These are phyloP conservation scores for Noctua pronuba DNA, from an alignment of 2,888 invertebrate genomes.

Conservation along the genomic window DNA sequence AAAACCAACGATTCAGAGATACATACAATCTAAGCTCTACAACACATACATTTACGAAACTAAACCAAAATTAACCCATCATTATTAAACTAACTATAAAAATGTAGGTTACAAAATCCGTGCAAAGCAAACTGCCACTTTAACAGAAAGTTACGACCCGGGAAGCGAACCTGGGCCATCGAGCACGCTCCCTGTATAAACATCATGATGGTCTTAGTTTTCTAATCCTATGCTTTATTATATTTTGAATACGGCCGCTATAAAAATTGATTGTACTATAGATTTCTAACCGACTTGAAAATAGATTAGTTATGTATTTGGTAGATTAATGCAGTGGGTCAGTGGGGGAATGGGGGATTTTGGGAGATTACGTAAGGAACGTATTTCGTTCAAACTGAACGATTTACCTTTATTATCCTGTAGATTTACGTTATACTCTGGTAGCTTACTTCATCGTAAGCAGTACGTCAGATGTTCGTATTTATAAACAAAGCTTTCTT, in stretches of 20 bases:
- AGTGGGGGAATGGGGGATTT: conserved; percentile 44
- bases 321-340: conserved; percentile 57
- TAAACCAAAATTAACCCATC: conserved; percentile 52
- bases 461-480: background rate
- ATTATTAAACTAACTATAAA: conserved; percentile 54
- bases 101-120: conserved; percentile 65
- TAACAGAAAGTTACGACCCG: conserved; percentile 80
- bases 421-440: conserved; percentile 10
- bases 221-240: conserved; percentile 67
- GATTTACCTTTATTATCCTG: conserved; percentile 44
- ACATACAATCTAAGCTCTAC: background rate
- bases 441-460: background rate
- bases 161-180: conserved; percentile 82
- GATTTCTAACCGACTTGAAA: conserved; percentile 41
- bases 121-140: conserved; percentile 64
- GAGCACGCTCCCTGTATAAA: conserved; percentile 78
- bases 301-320: conserved; percentile 51
- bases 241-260: conserved; percentile 58
- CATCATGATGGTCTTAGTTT: conserved; percentile 59
- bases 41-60: conserved; percentile 46
- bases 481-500: background rate
- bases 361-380: conserved; percentile 24
- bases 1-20: background rate
- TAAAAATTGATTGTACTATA: conserved; percentile 59
- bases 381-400: conserved; percentile 28